Conservation (phyloP, 2,888 invertebrate species). For the Merodon equestris region DNA sequence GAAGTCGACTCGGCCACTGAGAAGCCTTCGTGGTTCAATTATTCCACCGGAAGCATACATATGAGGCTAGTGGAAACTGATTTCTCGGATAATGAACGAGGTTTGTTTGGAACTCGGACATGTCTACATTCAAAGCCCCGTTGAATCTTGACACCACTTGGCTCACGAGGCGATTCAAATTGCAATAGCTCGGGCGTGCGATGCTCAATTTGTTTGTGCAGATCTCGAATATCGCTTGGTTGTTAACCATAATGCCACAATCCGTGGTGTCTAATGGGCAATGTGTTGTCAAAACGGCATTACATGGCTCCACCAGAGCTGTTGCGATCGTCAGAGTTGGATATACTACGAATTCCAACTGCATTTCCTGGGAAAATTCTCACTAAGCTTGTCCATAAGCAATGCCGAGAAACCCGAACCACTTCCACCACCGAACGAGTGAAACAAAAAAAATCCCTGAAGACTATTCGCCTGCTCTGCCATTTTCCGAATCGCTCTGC, state of each 20-base stretch:
- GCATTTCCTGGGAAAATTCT: slow-evolving; percentile 91
- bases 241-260: slow-evolving; percentile 95
- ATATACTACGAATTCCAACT: slow-evolving; percentile 82
- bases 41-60: slow-evolving; percentile 85
- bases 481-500: slow-evolving; percentile 84
- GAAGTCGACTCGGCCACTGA: slow-evolving; percentile 90
- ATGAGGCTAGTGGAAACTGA: slow-evolving; percentile 89
- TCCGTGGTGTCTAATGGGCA: slow-evolving; percentile 90
- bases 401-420: slow-evolving; percentile 92
- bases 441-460: slow-evolving; percentile 91
- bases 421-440: slow-evolving; percentile 90
- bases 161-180: slow-evolving; percentile 83
- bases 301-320: slow-evolving; percentile 95
- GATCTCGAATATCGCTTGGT: slow-evolving; percentile 94
- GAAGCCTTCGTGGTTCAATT: slow-evolving; percentile 86
- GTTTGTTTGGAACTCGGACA: slow-evolving; percentile 93
- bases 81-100: slow-evolving; percentile 92
- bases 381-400: slow-evolving; percentile 89
- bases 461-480: slow-evolving; percentile 88
- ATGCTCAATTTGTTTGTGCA: slow-evolving; percentile 84
- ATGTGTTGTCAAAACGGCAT: slow-evolving; percentile 92
- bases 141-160: slow-evolving; percentile 90
- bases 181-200: slow-evolving; percentile 82
- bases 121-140: slow-evolving; percentile 90
- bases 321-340: slow-evolving; percentile 84